Evolutionary conservation across 2,888 invertebrate species (phyloP).

Genomic region (Cantharis flavilabris): DNA sequence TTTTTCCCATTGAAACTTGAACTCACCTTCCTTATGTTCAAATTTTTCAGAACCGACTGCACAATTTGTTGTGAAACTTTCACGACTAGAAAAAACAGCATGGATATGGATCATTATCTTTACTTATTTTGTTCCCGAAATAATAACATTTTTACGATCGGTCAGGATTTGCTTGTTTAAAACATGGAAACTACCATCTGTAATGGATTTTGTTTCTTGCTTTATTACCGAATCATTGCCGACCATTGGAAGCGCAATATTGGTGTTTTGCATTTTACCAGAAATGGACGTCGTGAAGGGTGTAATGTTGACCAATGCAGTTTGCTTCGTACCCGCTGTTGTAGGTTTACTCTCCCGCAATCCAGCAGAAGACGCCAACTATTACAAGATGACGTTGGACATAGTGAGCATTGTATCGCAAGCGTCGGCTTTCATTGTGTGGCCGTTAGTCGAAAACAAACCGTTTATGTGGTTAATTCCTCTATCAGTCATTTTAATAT

Average conservation of each 20-base stretch:
- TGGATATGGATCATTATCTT: slow-evolving; percentile 84
- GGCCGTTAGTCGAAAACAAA: slow-evolving; percentile 65
- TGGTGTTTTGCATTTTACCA: slow-evolving; percentile 78
- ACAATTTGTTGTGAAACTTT: slow-evolving; percentile 65
- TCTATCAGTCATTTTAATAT: slow-evolving; percentile 68
- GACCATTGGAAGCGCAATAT: slow-evolving; percentile 74
- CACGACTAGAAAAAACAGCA: slow-evolving; percentile 67
- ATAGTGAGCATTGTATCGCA: slow-evolving; percentile 67
- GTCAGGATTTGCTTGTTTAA: slow-evolving; percentile 76
- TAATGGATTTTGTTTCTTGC: slow-evolving; percentile 61
- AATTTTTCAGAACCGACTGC: slow-evolving; percentile 34
- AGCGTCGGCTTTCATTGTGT: slow-evolving; percentile 68
- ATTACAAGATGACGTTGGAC: slow-evolving; percentile 56
- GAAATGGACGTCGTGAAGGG: slow-evolving; percentile 80
- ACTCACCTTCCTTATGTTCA: background rate
- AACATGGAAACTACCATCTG: slow-evolving; percentile 63
- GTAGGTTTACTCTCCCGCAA: slow-evolving; percentile 73
- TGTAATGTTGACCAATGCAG: slow-evolving; percentile 81
- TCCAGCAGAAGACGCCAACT: slow-evolving; percentile 10
- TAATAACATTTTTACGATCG: slow-evolving; percentile 72
- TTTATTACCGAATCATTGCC: slow-evolving; percentile 78
- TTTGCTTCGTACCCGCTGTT: slow-evolving; percentile 77
- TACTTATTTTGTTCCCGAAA: slow-evolving; percentile 77
- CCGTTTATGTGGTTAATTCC: slow-evolving; percentile 65
- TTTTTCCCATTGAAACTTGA: background rate